Conservation (phyloP, 2,113 vertebrate genomes). For the Grantiella picta region DNA sequence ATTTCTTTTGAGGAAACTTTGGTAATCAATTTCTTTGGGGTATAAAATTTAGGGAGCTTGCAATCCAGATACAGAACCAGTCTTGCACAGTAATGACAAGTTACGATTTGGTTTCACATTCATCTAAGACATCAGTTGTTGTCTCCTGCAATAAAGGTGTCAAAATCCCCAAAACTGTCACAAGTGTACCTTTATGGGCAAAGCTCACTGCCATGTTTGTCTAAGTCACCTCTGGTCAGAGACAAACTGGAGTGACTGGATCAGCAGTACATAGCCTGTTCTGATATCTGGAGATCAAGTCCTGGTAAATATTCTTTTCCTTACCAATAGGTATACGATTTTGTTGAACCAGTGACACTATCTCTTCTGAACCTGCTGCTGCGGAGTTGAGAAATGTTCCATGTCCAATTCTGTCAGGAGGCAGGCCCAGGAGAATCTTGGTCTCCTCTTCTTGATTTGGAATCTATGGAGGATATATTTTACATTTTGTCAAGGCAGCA, state of each 20-base stretch:
- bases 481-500: not conserved
- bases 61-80: not conserved
- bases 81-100: not conserved
- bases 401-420: conserved; percentile 89
- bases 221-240: not conserved
- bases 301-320: not conserved
- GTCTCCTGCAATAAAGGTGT: not conserved
- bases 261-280: not conserved
- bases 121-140: not conserved
- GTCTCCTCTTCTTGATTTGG: conserved; percentile 86
- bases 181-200: not conserved
- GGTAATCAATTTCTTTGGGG: not conserved
- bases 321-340: conserved; percentile 88
- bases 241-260: not conserved
- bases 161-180: not conserved
- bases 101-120: not conserved
- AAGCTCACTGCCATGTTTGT: rapidly evolving
- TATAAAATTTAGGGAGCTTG: not conserved
- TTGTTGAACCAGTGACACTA: conserved; percentile 84
- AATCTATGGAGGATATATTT: conserved; percentile 76
- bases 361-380: conserved; percentile 73
- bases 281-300: not conserved
- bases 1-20: not conserved
- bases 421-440: conserved; percentile 80
- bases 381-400: conserved; percentile 87